These are phyloP conservation scores for Caenorhabditis panamensis DNA, from an alignment of 2,888 invertebrate species.

Conservation along the genomic window DNA sequence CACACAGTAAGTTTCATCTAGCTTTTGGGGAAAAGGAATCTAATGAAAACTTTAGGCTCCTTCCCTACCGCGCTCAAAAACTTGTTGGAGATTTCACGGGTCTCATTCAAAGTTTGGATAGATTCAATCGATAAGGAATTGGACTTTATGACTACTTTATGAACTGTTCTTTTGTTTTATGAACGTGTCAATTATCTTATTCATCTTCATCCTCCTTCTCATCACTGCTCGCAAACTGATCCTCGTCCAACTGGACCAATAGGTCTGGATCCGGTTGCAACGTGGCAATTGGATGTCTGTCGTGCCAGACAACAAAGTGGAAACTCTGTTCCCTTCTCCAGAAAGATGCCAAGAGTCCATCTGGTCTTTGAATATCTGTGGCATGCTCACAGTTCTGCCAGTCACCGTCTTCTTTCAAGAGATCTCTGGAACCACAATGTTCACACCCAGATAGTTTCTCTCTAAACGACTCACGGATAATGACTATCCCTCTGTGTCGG, in stretches of 20 bases:
- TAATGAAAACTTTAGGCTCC: slow-evolving; percentile 64
- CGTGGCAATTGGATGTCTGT: slow-evolving; percentile 45
- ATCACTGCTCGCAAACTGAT: slow-evolving; percentile 12
- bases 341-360: slow-evolving; percentile 42
- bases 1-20: slow-evolving; percentile 25
- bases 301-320: slow-evolving; percentile 52
- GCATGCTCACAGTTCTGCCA: slow-evolving; percentile 39
- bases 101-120: slow-evolving; percentile 74
- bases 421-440: slow-evolving; percentile 16
- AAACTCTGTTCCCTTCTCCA: slow-evolving; percentile 38
- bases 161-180: slow-evolving; percentile 5
- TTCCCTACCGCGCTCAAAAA: slow-evolving; percentile 69
- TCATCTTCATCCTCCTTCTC: slow-evolving; percentile 25
- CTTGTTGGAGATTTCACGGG: slow-evolving; percentile 70
- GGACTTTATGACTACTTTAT: too few relatives aligned
- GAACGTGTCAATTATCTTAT: too few relatives aligned
- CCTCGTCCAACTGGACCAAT: slow-evolving; percentile 7
- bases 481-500: slow-evolving; percentile 34
- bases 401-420: background rate
- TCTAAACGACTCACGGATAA: slow-evolving; percentile 36
- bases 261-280: slow-evolving; percentile 21
- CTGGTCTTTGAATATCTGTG: slow-evolving; percentile 24
- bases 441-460: background rate
- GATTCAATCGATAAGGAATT: slow-evolving; percentile 59
- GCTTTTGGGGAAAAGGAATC: background rate